Base-by-base conservation (phyloP, 1,140 invertebrate species). In the Drosophila orena region DNA sequence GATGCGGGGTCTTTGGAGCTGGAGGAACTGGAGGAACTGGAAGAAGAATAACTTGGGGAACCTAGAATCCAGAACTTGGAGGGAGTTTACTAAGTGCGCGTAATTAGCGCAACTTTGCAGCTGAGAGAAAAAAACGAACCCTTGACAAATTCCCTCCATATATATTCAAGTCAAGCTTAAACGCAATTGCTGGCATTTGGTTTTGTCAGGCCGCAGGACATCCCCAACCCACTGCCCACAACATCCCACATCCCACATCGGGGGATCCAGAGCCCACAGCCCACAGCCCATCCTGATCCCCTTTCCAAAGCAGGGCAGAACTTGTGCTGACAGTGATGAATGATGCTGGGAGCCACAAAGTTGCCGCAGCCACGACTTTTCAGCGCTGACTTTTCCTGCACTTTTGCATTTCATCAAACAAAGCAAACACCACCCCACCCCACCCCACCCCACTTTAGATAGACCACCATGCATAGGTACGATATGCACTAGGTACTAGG, bases 261-360 rank as follows among this genome's bases (percentile, higher is more conserved):
- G n/a, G n/a, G n/a, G n/a, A n/a, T n/a, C n/a, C n/a, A n/a, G n/a
- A n/a, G n/a, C 30, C 1, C 17, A 10, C 30, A 30, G 10, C 27
- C 27, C 27, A 30, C 27, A 30, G 6, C 30, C 30, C 30, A 30
- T 30, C 24, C 24, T 24, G 24, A 24, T 24, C n/a, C n/a, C 15
- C 35, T 6, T 35, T 52, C 27, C 55, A 40, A 24, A 35, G 11
- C 22, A 1, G 11, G 2, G 30, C 52, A 44, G 43, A 66, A 49
- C 56, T 73, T 60, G 44, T 62, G 68, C 74, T 65, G 72, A 86
- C 69, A 66, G 64, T 76, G 83, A 86, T 83, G 83, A 76, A 88
- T 83, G 83, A 76, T 88, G 73, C 59, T 78, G 65, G 56, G 62
- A 77, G 64, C 79, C 79, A 79, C 75, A 86, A 83, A 86, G 75